Percentiles rank a stretch among this genome's conserved stretches.
These are phyloP conservation scores for Camelus dromedarius DNA, from an alignment of 2,113 vertebrate species.

Conservation along the genomic window DNA sequence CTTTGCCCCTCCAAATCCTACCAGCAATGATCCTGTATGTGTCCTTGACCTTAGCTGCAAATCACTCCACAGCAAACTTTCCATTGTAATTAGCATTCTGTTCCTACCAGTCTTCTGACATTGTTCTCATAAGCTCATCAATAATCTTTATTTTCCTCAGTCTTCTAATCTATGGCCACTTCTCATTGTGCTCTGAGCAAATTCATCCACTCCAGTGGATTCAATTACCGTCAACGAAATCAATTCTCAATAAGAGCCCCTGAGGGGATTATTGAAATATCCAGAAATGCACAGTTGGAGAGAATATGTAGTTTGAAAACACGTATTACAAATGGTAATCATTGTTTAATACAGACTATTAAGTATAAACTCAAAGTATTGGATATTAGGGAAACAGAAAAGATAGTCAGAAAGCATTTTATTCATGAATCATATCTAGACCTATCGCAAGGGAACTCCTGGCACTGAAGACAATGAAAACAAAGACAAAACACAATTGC, in stretches of 20 bases:
- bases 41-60: neutral
- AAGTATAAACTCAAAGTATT: neutral
- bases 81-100: neutral
- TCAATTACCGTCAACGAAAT: constrained; percentile 50
- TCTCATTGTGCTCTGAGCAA: constrained; percentile 34
- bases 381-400: neutral
- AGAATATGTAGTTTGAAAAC: constrained; percentile 44
- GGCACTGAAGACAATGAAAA: constrained; percentile 4
- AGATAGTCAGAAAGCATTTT: neutral
- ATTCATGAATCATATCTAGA: neutral
- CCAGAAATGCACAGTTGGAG: neutral
- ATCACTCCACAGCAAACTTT: constrained; percentile 14
- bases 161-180: constrained; percentile 6
- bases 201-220: constrained; percentile 22
- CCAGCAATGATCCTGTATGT: neutral
- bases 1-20: neutral
- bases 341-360: constrained; percentile 23
- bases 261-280: neutral
- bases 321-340: neutral
- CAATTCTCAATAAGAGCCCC: neutral
- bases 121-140: constrained; percentile 15
- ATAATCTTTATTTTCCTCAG: constrained; percentile 45
- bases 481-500: neutral
- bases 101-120: constrained; percentile 15
- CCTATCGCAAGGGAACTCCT: neutral